Percentiles rank a stretch among this genome's conserved stretches.
Evolutionary conservation across 2,888 invertebrate species (phyloP).

Genomic region (Sinodicranocentrus sp.): DNA sequence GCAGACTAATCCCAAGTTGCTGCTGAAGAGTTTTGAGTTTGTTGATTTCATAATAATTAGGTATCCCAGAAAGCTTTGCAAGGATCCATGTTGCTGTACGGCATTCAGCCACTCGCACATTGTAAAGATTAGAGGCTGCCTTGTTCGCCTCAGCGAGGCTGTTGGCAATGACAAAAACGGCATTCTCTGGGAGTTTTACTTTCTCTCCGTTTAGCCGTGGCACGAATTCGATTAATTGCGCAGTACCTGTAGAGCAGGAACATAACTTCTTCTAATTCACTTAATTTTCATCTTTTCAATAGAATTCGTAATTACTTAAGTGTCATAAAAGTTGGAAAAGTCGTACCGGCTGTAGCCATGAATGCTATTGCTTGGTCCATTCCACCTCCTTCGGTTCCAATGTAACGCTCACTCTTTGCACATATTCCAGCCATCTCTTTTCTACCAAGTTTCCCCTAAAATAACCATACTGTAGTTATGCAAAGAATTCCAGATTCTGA

Average conservation of each 20-base stretch:
- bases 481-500: too few species aligned
- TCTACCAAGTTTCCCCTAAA: constrained; percentile 79
- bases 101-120: constrained; percentile 96
- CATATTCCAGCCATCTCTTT: constrained; percentile 90
- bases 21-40: constrained; percentile 88
- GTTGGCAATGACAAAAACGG: constrained; percentile 95
- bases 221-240: constrained; percentile 95
- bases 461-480: too few species aligned
- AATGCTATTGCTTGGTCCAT: constrained; percentile 99
- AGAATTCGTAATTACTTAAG: neutral
- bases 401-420: constrained; percentile 93
- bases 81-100: constrained; percentile 91
- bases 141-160: constrained; percentile 94
- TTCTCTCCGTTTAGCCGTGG: constrained; percentile 87
- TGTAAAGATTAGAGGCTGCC: constrained; percentile 92
- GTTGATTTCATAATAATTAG: constrained; percentile 83
- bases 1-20: constrained; percentile 80
- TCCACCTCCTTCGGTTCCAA: constrained; percentile 99
- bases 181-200: constrained; percentile 89
- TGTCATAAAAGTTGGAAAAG: neutral
- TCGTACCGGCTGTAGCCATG: constrained; percentile 83
- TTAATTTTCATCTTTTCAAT: too few species aligned
- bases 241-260: constrained; percentile 83
- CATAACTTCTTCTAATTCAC: too few species aligned
- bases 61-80: constrained; percentile 82